Conservation (phyloP, 1,140 invertebrate genomes). For the Drosophila teissieri region DNA sequence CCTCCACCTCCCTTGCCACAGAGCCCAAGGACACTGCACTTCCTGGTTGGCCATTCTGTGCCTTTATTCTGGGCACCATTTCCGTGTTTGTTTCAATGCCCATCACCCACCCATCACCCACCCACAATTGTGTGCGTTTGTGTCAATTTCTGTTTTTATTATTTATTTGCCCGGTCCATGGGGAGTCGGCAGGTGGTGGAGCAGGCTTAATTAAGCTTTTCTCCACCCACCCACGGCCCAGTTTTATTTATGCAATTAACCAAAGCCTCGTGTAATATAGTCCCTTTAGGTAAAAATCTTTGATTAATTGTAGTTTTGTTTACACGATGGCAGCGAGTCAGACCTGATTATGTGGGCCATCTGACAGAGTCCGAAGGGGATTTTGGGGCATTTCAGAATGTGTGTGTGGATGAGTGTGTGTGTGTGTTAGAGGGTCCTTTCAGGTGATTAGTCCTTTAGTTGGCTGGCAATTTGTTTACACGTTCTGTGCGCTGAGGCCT, state of each 20-base stretch:
- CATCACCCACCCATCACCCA: not conserved
- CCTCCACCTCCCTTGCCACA: not conserved
- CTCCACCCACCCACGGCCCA: conserved; percentile 18
- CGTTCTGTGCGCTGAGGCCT: conserved; percentile 22
- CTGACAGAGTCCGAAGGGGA: conserved; percentile 32
- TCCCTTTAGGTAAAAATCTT: conserved; percentile 70
- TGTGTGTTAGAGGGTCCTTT: conserved; percentile 6
- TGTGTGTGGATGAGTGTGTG: conserved; percentile 7
- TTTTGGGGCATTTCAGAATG: conserved; percentile 5
- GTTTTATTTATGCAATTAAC: conserved; percentile 81
- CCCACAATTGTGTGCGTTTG: conserved; percentile 47
- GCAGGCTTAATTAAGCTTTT: conserved; percentile 69
- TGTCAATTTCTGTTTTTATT: conserved; percentile 81
- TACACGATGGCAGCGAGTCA: conserved; percentile 56
- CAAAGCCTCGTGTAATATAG: conserved; percentile 78
- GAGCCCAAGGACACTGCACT: conserved; percentile 36
- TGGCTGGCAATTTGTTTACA: conserved; percentile 62
- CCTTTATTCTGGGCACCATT: conserved; percentile 12
- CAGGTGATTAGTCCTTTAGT: conserved; percentile 61
- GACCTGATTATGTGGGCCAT: conserved; percentile 58
- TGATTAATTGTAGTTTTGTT: conserved; percentile 83
- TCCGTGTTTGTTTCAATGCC: conserved; percentile 30
- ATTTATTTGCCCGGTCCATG: conserved; percentile 72
- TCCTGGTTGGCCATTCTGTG: conserved; percentile 42
- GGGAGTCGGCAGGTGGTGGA: conserved; percentile 51